Base-by-base conservation (phyloP, 2,888 invertebrate species). In the Nysson spinosus region DNA sequence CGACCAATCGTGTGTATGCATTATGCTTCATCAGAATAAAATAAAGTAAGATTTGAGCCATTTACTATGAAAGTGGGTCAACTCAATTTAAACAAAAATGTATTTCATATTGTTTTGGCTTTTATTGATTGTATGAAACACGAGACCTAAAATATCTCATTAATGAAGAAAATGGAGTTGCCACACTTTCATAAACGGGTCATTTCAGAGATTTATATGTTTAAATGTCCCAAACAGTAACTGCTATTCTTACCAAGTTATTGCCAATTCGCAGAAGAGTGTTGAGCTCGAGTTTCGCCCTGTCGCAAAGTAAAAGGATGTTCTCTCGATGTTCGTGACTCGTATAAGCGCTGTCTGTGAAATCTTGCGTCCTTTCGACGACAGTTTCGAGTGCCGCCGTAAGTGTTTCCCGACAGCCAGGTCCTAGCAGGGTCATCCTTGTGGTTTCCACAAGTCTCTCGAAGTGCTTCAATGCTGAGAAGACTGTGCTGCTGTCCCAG, bases 261-360 rank as follows among this genome's bases (percentile, higher is more conserved):
- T 95, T 93, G 64, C 95, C 95, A 74, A 95, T 92, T 81, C 95
- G 92, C 69, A 98, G 91, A 62, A 98, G 92, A 87, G 96, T 94
- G 87, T 96, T 96, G 81, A 98, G 90, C 89, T 99, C 97, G 83
- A 95, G 92, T 83, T 96, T 95, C 83, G 96, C 93, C 82, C 96
- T 92, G 87, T 99, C 97, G 84, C 96, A 93, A 49, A 93, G 90
- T 82, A 96, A 91, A 64, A 99, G 90, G 85, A 99, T 98, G 85
- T 96, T 95, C 89, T 99, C 97, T 68, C 98, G 92, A 88, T 98
- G 97, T 85, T 97, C 97, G 88, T 99, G 98, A 77, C 95, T 95
- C 67, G 99, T 99, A 89, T 99, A 99, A 71, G 99, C 98, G 73
- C 98, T 99, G 90, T 99, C 99, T 49, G 99, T 99, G 89, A 99